Base-by-base conservation (phyloP, 2,797 vertebrate species). In the Meda fulgida region DNA sequence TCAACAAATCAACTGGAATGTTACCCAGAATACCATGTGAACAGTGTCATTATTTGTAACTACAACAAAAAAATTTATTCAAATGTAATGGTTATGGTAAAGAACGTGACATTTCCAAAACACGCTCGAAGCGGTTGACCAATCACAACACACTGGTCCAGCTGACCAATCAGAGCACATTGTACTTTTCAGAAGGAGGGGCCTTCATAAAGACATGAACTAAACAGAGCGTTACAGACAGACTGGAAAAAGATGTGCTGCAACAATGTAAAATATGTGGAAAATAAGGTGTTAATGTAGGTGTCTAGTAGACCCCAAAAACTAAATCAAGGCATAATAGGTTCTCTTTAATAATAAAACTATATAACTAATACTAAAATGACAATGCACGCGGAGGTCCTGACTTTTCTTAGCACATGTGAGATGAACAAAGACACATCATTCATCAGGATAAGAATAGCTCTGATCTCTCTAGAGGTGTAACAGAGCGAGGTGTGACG, bases 381-480 rank as follows among this genome's bases (percentile, higher is more conserved):
- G 11, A 34, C 63, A n/a, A 10, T 19, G 34, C 34, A 21, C 18
- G 36, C 3, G 0, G 70, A 29, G 70, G 38, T 6, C 43, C 40
- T 10, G 11, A 36, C 60, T 53, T 70, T 55, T 70, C 75, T 71
- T 34, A 38, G 31, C 73, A n/a, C 21, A 55, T 9, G 73, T 38
- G 31, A 76, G 73, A 55, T 55, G 11, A 81, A 81, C 26, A 48
- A 60, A 73, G 53, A 60, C 36, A 43, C 26, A 73, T 82, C 53
- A 18, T 46, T 81, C 53, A 31, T 72, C 38, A 75, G 31, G 40
- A 36, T 83, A 51, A 75, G 29, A 75, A 83, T 83, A 81, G n/a
- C 67, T 29, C 34, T 31, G 11, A 18, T 60, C 69, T 82, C 66
- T 72, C 4, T 66, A 18, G 55, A 43, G 51, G 34, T 72, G 66